phyloP scores from a whole-genome alignment of 2,113 vertebrate genomes.

The Prionailurus bengalensis region DNA sequence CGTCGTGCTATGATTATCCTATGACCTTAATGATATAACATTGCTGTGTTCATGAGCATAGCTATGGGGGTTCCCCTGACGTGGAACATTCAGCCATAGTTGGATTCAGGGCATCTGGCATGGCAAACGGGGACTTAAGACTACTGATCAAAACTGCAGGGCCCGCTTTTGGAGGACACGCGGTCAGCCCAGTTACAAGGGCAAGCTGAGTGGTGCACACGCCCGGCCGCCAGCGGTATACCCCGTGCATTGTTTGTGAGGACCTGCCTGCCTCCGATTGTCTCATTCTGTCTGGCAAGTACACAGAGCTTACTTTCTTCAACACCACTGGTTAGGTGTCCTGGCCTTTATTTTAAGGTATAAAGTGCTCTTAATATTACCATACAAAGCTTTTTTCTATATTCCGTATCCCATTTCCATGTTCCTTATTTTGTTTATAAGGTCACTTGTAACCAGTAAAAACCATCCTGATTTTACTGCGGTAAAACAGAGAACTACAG shows the following conservation, averaged over 20 bases:
- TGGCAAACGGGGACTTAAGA: no score
- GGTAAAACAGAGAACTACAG: background rate
- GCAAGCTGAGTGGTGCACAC: fast-evolving
- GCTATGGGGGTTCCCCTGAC: background rate
- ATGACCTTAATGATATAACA: background rate
- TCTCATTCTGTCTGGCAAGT: background rate
- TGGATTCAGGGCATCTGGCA: background rate
- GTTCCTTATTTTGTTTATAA: background rate
- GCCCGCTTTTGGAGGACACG: background rate
- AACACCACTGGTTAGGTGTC: background rate
- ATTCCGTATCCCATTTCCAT: background rate
- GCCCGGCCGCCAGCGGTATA: background rate
- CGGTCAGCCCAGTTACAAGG: background rate
- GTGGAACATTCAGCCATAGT: background rate
- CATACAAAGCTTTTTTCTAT: no score
- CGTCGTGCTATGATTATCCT: background rate
- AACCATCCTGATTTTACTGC: background rate
- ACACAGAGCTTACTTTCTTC: background rate
- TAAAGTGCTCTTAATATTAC: background rate
- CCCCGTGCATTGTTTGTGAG: no score
- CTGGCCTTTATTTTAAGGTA: background rate
- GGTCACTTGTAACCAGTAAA: no score
- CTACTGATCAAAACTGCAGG: no score
- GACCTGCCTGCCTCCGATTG: no score
- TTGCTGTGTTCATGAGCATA: background rate